A percentile compares a stretch with the other conserved stretches of the same genome.
phyloP scores from a whole-genome alignment of 2,113 vertebrate genomes.

The Barnardius zonarius region DNA sequence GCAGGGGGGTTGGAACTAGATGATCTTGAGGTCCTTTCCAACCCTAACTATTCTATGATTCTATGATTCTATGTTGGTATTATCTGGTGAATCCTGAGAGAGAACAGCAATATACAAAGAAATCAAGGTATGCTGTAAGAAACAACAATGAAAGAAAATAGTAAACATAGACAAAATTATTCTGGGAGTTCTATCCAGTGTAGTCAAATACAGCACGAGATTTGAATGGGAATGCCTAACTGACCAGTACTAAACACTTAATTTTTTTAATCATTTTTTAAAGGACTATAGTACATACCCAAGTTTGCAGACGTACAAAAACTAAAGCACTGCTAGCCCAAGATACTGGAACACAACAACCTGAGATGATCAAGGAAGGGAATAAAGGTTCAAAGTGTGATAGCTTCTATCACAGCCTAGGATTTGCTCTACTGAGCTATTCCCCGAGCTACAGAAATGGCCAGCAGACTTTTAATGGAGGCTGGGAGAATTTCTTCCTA shows the following conservation, averaged over 20 bases:
- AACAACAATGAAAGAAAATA: neutral
- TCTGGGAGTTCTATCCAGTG: neutral
- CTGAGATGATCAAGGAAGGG: neutral
- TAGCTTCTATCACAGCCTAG: neutral
- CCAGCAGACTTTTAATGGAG: neutral
- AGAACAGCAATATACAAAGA: neutral
- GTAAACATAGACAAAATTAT: slow-evolving; percentile 4
- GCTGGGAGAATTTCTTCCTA: neutral
- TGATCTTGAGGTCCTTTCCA: too few species aligned
- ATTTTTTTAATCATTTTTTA: neutral
- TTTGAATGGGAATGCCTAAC: neutral
- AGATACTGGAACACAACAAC: neutral
- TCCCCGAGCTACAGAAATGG: neutral
- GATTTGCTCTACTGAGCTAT: neutral
- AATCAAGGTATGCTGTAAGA: neutral
- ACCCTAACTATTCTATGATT: too few species aligned
- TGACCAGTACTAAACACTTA: neutral
- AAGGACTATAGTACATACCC: neutral
- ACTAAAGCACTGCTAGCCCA: neutral
- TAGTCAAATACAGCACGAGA: neutral
- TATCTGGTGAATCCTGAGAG: slow-evolving; percentile 9
- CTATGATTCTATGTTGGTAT: neutral
- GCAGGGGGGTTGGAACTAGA: too few species aligned
- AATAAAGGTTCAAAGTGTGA: neutral
- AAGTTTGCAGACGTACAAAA: neutral